These are phyloP conservation scores for Balearica regulorum DNA, from an alignment of 2,797 vertebrate species.

Conservation along the genomic window DNA sequence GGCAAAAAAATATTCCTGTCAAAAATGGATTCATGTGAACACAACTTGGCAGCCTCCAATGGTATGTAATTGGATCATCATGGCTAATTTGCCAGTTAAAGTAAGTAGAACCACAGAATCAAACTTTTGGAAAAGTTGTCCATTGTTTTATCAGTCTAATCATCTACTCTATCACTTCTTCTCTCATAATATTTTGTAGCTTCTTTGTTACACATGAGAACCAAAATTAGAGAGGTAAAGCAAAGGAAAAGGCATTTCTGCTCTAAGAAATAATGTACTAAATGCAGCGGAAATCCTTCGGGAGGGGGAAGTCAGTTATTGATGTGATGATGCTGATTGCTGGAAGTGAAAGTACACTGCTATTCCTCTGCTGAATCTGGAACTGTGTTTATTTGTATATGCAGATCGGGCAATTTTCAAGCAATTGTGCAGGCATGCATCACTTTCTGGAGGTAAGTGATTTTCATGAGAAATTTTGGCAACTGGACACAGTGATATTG, in stretches of 20 bases:
- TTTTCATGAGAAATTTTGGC: not conserved
- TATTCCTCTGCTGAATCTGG: not conserved
- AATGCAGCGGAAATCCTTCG: not conserved
- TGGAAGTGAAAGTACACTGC: not conserved
- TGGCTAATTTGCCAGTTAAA: not conserved
- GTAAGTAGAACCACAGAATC: not conserved
- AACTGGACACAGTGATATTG: not conserved
- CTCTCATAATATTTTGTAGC: not conserved
- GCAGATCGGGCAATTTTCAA: not conserved
- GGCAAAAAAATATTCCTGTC: not conserved
- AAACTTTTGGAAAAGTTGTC: not conserved
- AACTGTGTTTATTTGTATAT: not conserved
- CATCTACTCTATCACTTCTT: not conserved
- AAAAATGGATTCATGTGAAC: not conserved
- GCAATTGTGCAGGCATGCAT: not conserved
- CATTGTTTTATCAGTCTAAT: not conserved
- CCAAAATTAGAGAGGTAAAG: not conserved
- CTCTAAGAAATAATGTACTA: not conserved
- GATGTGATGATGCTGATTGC: not conserved
- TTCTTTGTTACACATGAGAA: not conserved
- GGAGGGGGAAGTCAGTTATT: not conserved
- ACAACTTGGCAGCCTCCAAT: accelerated
- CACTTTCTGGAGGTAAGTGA: not conserved
- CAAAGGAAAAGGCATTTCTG: not conserved
- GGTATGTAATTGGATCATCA: not conserved